Evolutionary conservation across 2,888 invertebrate genomes (phyloP).

Genomic region (Ormyrus nitidulus): DNA sequence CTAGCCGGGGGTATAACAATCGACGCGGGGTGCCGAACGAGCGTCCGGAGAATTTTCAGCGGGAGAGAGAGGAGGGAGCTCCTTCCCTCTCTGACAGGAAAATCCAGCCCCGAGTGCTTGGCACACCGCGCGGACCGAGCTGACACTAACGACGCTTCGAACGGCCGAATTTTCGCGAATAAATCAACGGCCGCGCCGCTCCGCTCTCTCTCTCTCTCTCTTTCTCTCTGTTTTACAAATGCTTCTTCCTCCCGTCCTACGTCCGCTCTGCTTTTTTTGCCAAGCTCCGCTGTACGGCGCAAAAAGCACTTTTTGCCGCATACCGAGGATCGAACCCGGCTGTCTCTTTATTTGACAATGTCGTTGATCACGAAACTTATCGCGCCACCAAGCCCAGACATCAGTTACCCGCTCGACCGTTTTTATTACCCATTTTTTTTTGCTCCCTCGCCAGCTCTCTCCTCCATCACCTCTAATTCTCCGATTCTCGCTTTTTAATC

Average conservation of each 20-base stretch:
- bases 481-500: no score
- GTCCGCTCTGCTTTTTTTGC: constrained; percentile 2
- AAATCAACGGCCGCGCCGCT: constrained; percentile 54
- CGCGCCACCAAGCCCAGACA: not conserved
- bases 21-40: constrained; percentile 16
- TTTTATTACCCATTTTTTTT: constrained; percentile 3
- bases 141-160: constrained; percentile 61
- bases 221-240: constrained; percentile 27
- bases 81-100: not conserved
- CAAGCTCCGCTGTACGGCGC: no score
- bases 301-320: constrained; percentile 2
- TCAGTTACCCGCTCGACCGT: not conserved
- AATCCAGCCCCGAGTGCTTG: constrained; percentile 16
- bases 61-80: not conserved
- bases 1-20: not conserved
- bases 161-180: constrained; percentile 54
- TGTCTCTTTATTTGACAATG: constrained; percentile 35
- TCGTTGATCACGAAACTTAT: constrained; percentile 30
- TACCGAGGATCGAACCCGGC: not conserved
- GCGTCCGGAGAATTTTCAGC: constrained; percentile 30
- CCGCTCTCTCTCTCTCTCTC: not conserved
- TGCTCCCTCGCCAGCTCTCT: no score
- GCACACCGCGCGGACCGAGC: constrained; percentile 21
- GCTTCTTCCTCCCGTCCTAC: not conserved
- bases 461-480: no score